Conservation (phyloP, 2,888 invertebrate species). For the Galerucella nymphaeae region DNA sequence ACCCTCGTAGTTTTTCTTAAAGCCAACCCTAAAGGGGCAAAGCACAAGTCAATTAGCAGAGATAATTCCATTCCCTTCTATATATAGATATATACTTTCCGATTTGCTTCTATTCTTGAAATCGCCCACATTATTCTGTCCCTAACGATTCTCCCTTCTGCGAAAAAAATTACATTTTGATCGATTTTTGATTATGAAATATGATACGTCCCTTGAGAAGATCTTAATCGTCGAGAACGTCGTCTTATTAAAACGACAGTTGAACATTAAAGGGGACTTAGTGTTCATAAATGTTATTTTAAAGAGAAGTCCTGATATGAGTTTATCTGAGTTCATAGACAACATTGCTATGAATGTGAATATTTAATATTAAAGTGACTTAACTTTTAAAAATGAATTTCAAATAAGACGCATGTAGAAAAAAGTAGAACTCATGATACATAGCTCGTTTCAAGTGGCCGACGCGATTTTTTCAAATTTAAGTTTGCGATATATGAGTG, state of each 20-base stretch:
- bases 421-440: no score
- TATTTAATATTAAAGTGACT: no score
- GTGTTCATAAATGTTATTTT: slow-evolving; percentile 23
- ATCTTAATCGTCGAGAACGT: slow-evolving; percentile 40
- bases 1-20: slow-evolving; percentile 1
- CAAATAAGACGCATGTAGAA: no score
- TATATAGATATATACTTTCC: slow-evolving; percentile 41
- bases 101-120: slow-evolving; percentile 42
- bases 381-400: no score
- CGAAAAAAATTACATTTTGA: slow-evolving; percentile 48
- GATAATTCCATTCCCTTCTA: slow-evolving; percentile 47
- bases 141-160: slow-evolving; percentile 31
- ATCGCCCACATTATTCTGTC: slow-evolving; percentile 42
- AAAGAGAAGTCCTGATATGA: not conserved
- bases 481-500: no score
- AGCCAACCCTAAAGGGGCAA: slow-evolving; percentile 17
- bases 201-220: slow-evolving; percentile 43
- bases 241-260: slow-evolving; percentile 40
- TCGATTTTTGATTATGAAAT: slow-evolving; percentile 51
- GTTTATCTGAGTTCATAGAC: not conserved
- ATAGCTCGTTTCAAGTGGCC: no score
- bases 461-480: no score
- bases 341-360: no score
- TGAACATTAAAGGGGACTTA: slow-evolving; percentile 33
- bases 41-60: slow-evolving; percentile 48